These are phyloP conservation scores for Fundulus diaphanus DNA, from an alignment of 2,797 vertebrate genomes.

Conservation along the genomic window DNA sequence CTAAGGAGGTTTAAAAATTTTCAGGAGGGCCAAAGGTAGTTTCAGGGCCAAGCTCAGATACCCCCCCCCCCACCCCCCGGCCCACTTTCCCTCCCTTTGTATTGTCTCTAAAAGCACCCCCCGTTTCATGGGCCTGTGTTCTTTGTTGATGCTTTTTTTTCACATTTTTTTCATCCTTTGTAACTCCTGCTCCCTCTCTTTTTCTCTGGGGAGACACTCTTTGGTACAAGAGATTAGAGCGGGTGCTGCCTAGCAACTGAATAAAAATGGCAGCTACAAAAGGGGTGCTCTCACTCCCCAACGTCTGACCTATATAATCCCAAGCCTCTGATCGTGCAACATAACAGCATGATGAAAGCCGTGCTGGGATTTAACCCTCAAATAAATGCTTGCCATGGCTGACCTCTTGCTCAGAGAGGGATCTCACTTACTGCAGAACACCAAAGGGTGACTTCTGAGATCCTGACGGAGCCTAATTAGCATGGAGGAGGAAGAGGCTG, in stretches of 20 bases:
- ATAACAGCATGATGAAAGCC: slow-evolving; percentile 81
- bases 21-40: slow-evolving; percentile 58
- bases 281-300: slow-evolving; percentile 78
- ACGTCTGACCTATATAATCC: slow-evolving; percentile 86
- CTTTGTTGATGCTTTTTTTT: slow-evolving; percentile 80
- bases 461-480: slow-evolving; percentile 74
- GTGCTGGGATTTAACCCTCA: slow-evolving; percentile 75
- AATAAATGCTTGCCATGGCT: slow-evolving; percentile 75
- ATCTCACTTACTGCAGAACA: slow-evolving; percentile 54
- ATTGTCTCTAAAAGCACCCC: slow-evolving; percentile 71
- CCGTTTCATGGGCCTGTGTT: slow-evolving; percentile 69
- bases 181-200: slow-evolving; percentile 77
- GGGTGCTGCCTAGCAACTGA: slow-evolving; percentile 85
- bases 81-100: slow-evolving; percentile 60
- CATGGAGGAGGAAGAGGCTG: slow-evolving; percentile 67
- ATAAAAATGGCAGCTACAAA: slow-evolving; percentile 85
- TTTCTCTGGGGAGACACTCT: slow-evolving; percentile 78
- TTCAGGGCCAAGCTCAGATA: slow-evolving; percentile 56
- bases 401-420: slow-evolving; percentile 67
- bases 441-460: slow-evolving; percentile 72
- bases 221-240: slow-evolving; percentile 84
- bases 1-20: slow-evolving; percentile 61
- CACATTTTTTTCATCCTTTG: slow-evolving; percentile 69
- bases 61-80: slow-evolving; percentile 69
- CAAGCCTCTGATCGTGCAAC: slow-evolving; percentile 81